phyloP scores from a whole-genome alignment of 2,113 vertebrate genomes.

The Asarcornis scutulata region DNA sequence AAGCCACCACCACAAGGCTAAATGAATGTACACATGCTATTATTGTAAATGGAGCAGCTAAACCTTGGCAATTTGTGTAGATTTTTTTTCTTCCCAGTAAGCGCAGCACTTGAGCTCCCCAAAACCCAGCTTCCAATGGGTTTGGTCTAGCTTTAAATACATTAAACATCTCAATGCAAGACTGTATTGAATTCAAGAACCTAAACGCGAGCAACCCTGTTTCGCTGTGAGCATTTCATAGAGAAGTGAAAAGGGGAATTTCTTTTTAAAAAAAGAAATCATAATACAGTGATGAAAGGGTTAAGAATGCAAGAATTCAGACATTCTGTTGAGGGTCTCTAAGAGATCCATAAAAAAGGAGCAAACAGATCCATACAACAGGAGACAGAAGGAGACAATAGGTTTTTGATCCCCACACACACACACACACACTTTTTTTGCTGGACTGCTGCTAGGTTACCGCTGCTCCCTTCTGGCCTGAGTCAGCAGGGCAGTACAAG shows the following conservation, averaged over 20 bases:
- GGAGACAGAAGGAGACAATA: conserved; percentile 76
- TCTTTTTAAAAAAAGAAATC: conserved; percentile 62
- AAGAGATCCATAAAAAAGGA: conserved; percentile 81
- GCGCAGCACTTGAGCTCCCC: conserved; percentile 72
- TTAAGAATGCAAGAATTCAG: conserved; percentile 77
- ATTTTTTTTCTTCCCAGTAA: conserved; percentile 60
- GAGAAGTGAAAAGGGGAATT: conserved; percentile 57
- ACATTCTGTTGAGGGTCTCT: conserved; percentile 76
- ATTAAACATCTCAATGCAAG: conserved; percentile 73
- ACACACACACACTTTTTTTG: conserved; percentile 61
- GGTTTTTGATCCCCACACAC: conserved; percentile 39
- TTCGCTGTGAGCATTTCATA: conserved; percentile 65
- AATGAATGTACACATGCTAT: conserved; percentile 69
- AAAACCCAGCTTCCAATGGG: conserved; percentile 8
- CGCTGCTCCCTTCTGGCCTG: conserved; percentile 81
- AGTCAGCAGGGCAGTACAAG: conserved; percentile 77
- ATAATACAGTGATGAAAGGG: conserved; percentile 75
- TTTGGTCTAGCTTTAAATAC: conserved; percentile 78
- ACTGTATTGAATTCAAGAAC: conserved; percentile 73
- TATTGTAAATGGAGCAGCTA: conserved; percentile 73
- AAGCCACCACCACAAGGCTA: conserved; percentile 72
- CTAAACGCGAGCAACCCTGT: conserved; percentile 75
- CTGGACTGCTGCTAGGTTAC: conserved; percentile 75
- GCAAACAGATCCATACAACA: conserved; percentile 76
- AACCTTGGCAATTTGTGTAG: conserved; percentile 69